Base-by-base conservation (phyloP, 2,888 invertebrate species). In the Pemphredon lugubris region DNA sequence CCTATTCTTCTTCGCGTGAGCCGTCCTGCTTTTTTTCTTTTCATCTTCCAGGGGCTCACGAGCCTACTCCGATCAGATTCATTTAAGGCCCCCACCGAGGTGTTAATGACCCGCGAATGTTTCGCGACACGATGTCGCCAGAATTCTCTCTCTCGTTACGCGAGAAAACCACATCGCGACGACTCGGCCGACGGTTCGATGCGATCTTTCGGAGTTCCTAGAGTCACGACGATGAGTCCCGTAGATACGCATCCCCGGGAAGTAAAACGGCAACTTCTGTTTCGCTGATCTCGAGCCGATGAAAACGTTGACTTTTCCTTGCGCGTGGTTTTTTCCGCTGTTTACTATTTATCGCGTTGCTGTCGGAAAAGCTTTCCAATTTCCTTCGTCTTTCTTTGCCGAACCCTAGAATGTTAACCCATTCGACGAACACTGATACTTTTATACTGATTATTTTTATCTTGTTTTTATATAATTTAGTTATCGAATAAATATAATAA, bases 171-270 rank as follows among this genome's bases (percentile, higher is more conserved):
- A 26, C 26, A 5, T 26, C 26, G 26, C 26, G 26, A 26, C 26
- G 73, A 65, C 68, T 69, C 67, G 67, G 26, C 32, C 39, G 44
- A 70, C 54, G 44, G 48, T 45, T 58, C 16, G 78, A 79, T 78
- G 78, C 18, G 53, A 81, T 78, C 79, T 75, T 68, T 55, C 65
- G 69, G 63, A 60, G 53, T 73, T 71, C 74, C 75, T 73, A 50
- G 30, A 48, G 59, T 48, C 53, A 69, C 63, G 53, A 65, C 67
- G 75, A 76, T 76, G 72, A 77, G 58, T 68, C 2, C 42, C 54
- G 54, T 32, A 76, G 67, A 77, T 74, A 77, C 60, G 61, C 18
- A 23, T 57, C 40, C 40, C 14, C 57, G 57, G 50, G 64, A 60
- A 48, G 18, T 34, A 51, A 34, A 13, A 40, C 20, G 21, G n/a